Base-by-base conservation (phyloP, 2,888 invertebrate species). In the Yponomeuta malinellus region DNA sequence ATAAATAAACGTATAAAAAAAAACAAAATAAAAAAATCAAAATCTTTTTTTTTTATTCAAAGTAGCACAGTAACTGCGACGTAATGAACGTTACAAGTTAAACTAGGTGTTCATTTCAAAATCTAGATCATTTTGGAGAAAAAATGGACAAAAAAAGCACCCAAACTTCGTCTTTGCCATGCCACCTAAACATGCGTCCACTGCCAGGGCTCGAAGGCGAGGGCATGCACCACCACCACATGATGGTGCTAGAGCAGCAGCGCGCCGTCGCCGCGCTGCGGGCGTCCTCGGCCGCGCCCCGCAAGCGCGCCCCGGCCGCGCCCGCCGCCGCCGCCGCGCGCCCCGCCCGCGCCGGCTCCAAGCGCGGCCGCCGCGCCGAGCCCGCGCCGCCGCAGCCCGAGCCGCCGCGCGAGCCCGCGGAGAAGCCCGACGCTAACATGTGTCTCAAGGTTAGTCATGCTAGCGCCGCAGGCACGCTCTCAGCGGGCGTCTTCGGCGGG, bases 361-460 rank as follows among this genome's bases (percentile, higher is more conserved):
- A 72, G 86, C 74, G 82, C 52, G 52, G 52, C 81, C 72, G 86
- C 81, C 68, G 82, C 81, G 76, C 74, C 74, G 74, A 83, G 72
- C 93, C 93, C 74, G 79, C 91, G 70, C 91, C 94, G 74, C 86
- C 91, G 73, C 86, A 87, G 75, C 89, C 93, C 71, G 93, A 94
- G 71, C 93, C 94, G 72, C 93, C 94, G 59, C 88, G 94, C n/a
- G 95, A 95, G 81, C 95, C 95, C 33, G 89, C 90, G 0, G 96
- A 96, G 85, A 96, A 96, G 78, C 96, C 97, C 0, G 97, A 97
- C 82, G 96, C 96, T 1, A 96, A 96, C 81, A 96, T 97, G 96
- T 96, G 96, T 79, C 93, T 97, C 59, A 97, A 96, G 90, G 94
- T 43, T 1, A 5, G 33, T 33, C 33, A 33, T 33, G 2, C 33